phyloP scores from a whole-genome alignment of 2,888 invertebrate genomes.

The Drosophila anomalipes region DNA sequence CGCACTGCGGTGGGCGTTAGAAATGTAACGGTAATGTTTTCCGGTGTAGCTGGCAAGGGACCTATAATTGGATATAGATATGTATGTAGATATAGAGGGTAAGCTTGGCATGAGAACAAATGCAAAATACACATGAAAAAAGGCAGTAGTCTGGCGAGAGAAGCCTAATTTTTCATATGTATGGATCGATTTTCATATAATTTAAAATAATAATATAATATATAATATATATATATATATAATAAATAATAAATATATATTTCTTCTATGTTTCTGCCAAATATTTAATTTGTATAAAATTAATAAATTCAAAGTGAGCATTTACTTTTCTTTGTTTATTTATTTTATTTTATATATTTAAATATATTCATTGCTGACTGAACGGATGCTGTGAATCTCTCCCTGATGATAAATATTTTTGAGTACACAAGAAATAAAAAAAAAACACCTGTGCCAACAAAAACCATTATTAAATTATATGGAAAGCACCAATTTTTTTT shows the following conservation, averaged over 20 bases:
- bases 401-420: not conserved
- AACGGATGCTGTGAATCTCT: not conserved
- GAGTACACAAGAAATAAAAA: not conserved
- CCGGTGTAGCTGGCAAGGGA: conserved; percentile 92
- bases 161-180: not conserved
- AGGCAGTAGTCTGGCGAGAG: not conserved
- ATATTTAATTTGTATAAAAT: not conserved
- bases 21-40: conserved; percentile 95
- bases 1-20: conserved; percentile 93
- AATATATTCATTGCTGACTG: not conserved
- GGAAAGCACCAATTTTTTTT: not conserved
- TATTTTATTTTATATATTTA: not conserved
- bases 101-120: conserved; percentile 3
- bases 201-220: not conserved
- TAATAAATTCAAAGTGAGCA: not conserved
- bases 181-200: not conserved
- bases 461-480: not conserved
- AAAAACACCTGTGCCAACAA: not conserved
- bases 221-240: too few species aligned
- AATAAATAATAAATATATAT: too few species aligned
- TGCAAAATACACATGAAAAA: not conserved
- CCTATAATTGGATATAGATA: conserved; percentile 86
- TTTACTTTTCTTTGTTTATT: not conserved
- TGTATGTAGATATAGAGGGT: not conserved
- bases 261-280: not conserved